Percentiles rank a stretch among this genome's conserved stretches.
Evolutionary conservation across 2,888 invertebrate species (phyloP).

Genomic region (Oligia fasciuncula): DNA sequence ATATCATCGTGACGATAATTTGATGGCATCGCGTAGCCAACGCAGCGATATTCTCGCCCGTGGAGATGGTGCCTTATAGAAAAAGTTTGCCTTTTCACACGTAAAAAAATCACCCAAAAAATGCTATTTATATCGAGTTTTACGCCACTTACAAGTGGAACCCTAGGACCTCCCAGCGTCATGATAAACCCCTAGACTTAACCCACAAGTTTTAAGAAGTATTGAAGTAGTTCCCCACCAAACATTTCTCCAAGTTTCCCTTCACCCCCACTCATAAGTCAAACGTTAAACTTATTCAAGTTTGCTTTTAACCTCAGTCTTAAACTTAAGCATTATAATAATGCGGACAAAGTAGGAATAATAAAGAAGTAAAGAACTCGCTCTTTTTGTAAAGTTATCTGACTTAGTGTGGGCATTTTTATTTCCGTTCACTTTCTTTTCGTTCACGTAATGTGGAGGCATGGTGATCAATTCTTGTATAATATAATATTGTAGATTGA

Average conservation of each 20-base stretch:
- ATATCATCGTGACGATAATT: background rate
- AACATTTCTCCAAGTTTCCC: constrained; percentile 3
- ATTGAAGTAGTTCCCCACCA: constrained; percentile 6
- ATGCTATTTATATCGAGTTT: too few species aligned
- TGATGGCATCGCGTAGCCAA: background rate
- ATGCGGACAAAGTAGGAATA: constrained; percentile 17
- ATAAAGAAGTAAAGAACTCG: constrained; percentile 15
- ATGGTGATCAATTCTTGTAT: background rate
- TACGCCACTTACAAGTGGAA: background rate
- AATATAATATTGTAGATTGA: too few species aligned
- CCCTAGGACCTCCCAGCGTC: background rate
- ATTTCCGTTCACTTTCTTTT: constrained; percentile 1
- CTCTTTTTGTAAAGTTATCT: constrained; percentile 11
- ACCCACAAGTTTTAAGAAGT: constrained; percentile 26
- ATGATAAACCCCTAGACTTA: background rate
- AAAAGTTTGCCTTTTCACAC: background rate
- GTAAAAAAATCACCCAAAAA: background rate
- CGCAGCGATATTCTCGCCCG: background rate
- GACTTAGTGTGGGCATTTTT: background rate
- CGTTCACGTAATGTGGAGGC: background rate
- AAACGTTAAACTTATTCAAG: constrained; percentile 27
- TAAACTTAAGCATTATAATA: constrained; percentile 18
- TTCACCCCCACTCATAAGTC: constrained; percentile 19
- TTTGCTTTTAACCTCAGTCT: constrained; percentile 13
- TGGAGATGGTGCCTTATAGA: too few species aligned